Evolutionary conservation across 2,888 invertebrate genomes (phyloP), one percentile per base, ranked within the genome.

Genomic region (Macrosoma leucophasiata): DNA sequence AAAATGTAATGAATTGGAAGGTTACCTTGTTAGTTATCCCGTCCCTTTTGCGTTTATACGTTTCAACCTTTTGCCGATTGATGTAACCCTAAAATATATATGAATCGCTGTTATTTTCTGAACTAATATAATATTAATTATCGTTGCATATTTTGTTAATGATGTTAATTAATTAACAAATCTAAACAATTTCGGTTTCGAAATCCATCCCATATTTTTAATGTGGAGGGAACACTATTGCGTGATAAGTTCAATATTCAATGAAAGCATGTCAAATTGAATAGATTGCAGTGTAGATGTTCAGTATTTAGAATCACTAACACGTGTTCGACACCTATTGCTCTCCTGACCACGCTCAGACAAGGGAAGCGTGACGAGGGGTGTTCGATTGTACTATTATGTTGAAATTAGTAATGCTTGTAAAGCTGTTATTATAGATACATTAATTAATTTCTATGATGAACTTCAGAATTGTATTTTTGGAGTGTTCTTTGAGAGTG

Each of bases 291-390:
- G 52, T 62, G 63, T 50, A 49, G 43, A 47, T 45, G 41, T 43
- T 46, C 41, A 42, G 48, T 54, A 59, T 68, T 62, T 59, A 62
- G 68, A 68, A 71, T 68, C 62, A 54, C 57, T 58, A 77, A 76
- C 81, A 81, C 81, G 81, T 82, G 81, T 77, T 78, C 74, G 52
- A 68, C 73, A 70, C 70, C 68, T 69, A 60, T 54, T 55, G 60
- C 62, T 60, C 62, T 58, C 58, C 61, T 63, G 70, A 58, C 66
- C 65, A 52, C 56, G 47, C 35, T n/a, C n/a, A n/a, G 36, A 41
- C 49, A 63, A 68, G 69, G 68, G 50, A 54, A 38, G 28, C 37
- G 46, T 41, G 48, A 52, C 58, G 52, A 57, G 64, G 71, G 61
- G 67, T 59, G 55, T 51, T 52, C 63, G 58, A 70, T 73, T 68